Evolutionary conservation across 2,888 invertebrate species (phyloP).

Genomic region (Antheraea yamamai): DNA sequence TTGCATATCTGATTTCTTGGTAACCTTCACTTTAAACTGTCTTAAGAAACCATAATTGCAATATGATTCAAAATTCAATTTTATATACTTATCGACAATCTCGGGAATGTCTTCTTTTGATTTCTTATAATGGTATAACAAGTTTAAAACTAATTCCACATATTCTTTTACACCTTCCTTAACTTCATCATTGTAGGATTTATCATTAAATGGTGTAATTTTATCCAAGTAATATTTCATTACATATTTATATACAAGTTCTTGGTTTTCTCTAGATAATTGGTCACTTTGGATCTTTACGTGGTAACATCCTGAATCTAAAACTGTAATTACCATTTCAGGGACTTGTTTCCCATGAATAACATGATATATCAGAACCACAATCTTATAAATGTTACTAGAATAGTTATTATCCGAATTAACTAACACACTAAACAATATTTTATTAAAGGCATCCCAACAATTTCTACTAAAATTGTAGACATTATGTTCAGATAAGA

Average conservation of each 20-base stretch:
- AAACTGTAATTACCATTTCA: slow-evolving; percentile 30
- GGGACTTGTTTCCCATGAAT: slow-evolving; percentile 46
- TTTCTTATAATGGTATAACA: slow-evolving; percentile 41
- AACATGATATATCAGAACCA: slow-evolving; percentile 49
- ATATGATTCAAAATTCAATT: slow-evolving; percentile 30
- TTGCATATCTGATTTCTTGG: slow-evolving; percentile 22
- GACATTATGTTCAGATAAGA: slow-evolving; percentile 43
- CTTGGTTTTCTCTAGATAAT: slow-evolving; percentile 33
- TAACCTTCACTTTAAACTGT: slow-evolving; percentile 24
- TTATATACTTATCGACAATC: slow-evolving; percentile 41
- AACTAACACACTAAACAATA: slow-evolving; percentile 50
- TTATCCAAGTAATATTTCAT: slow-evolving; percentile 38
- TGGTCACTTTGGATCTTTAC: slow-evolving; percentile 22
- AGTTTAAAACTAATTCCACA: slow-evolving; percentile 32
- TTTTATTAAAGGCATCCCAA: slow-evolving; percentile 53
- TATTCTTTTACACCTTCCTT: slow-evolving; percentile 30
- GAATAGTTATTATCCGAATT: slow-evolving; percentile 33
- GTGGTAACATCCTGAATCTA: slow-evolving; percentile 27
- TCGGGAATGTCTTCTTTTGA: slow-evolving; percentile 47
- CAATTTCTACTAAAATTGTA: slow-evolving; percentile 50
- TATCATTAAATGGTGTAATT: slow-evolving; percentile 34
- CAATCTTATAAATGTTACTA: slow-evolving; percentile 35
- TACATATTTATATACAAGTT: slow-evolving; percentile 38
- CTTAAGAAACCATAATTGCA: slow-evolving; percentile 28
- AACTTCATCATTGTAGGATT: slow-evolving; percentile 32